phyloP scores from a whole-genome alignment of 2,797 vertebrate genomes.

The Phrynocephalus forsythii region DNA sequence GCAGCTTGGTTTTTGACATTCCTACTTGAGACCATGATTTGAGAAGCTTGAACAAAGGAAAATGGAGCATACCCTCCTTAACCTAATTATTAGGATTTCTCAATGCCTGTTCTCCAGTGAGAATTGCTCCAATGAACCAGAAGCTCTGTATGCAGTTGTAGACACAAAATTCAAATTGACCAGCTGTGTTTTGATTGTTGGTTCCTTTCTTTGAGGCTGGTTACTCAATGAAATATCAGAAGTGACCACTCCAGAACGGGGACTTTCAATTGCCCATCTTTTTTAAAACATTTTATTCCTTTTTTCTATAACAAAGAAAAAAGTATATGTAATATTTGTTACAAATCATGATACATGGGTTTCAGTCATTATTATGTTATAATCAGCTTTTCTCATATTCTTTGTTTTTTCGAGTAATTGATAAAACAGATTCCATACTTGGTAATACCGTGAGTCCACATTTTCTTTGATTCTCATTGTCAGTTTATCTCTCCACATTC shows the following conservation, averaged over 20 bases:
- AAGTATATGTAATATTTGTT: too few relatives aligned
- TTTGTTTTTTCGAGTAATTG: too few relatives aligned
- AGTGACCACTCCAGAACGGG: not conserved
- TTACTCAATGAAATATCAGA: conserved; percentile 31
- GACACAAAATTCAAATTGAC: conserved; percentile 38
- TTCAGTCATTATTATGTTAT: too few relatives aligned
- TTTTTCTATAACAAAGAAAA: too few relatives aligned
- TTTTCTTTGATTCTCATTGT: too few relatives aligned
- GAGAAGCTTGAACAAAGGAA: not conserved
- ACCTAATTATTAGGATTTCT: conserved; percentile 19
- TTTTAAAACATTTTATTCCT: too few relatives aligned
- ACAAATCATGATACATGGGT: too few relatives aligned
- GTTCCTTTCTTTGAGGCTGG: conserved; percentile 6
- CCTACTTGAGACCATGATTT: not conserved
- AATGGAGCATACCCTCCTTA: not conserved
- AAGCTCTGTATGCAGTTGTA: not conserved
- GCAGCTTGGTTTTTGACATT: not conserved
- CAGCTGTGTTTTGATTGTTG: conserved; percentile 34
- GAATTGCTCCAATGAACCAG: not conserved
- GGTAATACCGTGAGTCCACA: too few relatives aligned
- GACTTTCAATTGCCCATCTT: conserved; percentile 22
- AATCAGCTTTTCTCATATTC: too few relatives aligned
- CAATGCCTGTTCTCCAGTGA: conserved; percentile 19
- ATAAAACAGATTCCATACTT: too few relatives aligned
- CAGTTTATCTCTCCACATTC: too few relatives aligned